Evolutionary conservation across 2,888 invertebrate genomes (phyloP).

Genomic region (Hypselothyrea guttata): DNA sequence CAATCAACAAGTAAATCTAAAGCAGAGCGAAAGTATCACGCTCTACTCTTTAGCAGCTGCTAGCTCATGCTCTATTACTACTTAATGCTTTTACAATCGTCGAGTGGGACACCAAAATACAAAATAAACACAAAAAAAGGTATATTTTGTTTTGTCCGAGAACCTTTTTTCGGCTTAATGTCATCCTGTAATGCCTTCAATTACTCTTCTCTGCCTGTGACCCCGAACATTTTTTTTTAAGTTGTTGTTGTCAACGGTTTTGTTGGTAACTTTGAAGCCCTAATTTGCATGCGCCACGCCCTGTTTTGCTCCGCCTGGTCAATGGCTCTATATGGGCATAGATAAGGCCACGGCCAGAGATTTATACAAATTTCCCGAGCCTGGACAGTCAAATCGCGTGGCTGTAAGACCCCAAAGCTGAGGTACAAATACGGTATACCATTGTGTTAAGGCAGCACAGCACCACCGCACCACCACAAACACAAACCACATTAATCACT

Average conservation of each 20-base stretch:
- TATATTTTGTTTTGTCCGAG: no score
- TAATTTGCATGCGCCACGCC: slow-evolving; percentile 49
- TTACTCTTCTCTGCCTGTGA: slow-evolving; percentile 49
- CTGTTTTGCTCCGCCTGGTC: slow-evolving; percentile 3
- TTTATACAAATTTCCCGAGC: slow-evolving; percentile 48
- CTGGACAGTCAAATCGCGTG: slow-evolving; percentile 15
- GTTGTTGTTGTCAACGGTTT: slow-evolving; percentile 15
- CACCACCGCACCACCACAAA: slow-evolving; percentile 4
- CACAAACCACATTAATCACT: slow-evolving; percentile 46
- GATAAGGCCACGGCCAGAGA: slow-evolving; percentile 39
- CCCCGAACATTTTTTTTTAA: slow-evolving; percentile 25
- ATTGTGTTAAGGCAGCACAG: no score
- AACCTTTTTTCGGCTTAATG: slow-evolving; percentile 69
- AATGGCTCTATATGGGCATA: slow-evolving; percentile 8
- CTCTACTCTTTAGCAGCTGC: slow-evolving; percentile 1
- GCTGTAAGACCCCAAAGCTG: slow-evolving; percentile 22
- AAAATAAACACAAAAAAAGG: no score
- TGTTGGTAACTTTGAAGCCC: slow-evolving; percentile 22
- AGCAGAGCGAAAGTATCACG: background rate
- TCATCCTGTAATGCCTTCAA: slow-evolving; percentile 66
- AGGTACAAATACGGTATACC: background rate
- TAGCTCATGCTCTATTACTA: background rate
- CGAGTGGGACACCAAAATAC: background rate
- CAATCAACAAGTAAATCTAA: slow-evolving; percentile 70
- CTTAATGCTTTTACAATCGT: slow-evolving; percentile 44